Evolutionary conservation across 2,797 vertebrate species (phyloP).

Genomic region (Nasua narica): DNA sequence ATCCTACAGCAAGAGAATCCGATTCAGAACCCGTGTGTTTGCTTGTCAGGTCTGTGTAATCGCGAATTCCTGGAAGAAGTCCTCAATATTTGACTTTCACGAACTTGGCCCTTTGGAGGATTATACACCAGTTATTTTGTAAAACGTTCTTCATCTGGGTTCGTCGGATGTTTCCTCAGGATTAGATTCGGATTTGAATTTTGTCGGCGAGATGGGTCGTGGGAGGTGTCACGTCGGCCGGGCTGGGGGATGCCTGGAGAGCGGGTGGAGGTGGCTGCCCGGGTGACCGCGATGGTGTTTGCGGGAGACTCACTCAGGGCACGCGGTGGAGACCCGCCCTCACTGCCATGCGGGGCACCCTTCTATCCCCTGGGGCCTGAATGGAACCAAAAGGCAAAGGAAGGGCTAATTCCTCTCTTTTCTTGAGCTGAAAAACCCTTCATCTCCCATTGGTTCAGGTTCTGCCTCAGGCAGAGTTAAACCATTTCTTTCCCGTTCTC

Average conservation of each 20-base stretch:
- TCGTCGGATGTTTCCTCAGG: background rate
- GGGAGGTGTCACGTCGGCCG: background rate
- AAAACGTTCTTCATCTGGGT: background rate
- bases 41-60: too few relatives aligned
- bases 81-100: background rate
- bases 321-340: too few relatives aligned
- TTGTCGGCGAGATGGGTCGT: rapidly evolving
- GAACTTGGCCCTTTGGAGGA: background rate
- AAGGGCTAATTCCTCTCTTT: background rate
- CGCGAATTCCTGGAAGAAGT: background rate
- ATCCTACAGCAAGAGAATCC: rapidly evolving
- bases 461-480: background rate
- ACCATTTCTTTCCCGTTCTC: rapidly evolving
- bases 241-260: background rate
- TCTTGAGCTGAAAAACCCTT: background rate
- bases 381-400: background rate
- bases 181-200: background rate
- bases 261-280: rapidly evolving
- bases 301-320: too few relatives aligned
- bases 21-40: background rate
- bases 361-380: background rate
- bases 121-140: too few relatives aligned
- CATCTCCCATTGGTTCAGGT: background rate
- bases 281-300: background rate
- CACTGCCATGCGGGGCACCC: too few relatives aligned